Evolutionary conservation across 1,140 invertebrate species (phyloP), one percentile per base, ranked within the genome.

Genomic region (Himalopsyche phryganea): DNA sequence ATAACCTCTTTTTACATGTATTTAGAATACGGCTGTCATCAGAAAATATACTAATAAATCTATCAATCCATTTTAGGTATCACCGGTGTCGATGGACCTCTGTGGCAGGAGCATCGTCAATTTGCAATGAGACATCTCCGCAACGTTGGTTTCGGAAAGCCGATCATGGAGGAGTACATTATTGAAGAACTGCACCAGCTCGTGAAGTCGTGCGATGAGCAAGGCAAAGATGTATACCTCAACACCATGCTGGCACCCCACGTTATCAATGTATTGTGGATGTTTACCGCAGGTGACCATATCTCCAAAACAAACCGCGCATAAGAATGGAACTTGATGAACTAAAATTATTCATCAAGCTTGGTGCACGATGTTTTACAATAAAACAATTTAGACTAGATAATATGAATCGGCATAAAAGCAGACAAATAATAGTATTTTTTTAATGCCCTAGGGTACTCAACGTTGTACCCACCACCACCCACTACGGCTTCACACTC

Each of bases 191-290:
- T 87, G 1, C 38, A 63, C 1, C 65, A 72, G 1, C 68, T 87
- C 23, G 42, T 85, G 1, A 64, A 79, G 1, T 71, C 69, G 19
- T 69, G 86, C n/a, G 50, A 69, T 41, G 60, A 75, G 11, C 68
- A 72, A 1, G 65, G 68, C 1, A 66, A 65, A 23, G 50, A 70
- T 38, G 67, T 81, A 14, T 68, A 73, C 53, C 60, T 74, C 0
- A 67, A 77, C 63, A 69, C 70, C 0, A 65, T 80, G 55, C 68
- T 88, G 28, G 77, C 81, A 0, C 75, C 80, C 14, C 80, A 81
- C 11, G 83, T 90, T 0, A 77, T 91, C 57, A 92, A 91, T 67
- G 83, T 89, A 1, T 66, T 91, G 1, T 92, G 89, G 89, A 82
- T 77, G 19, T 74, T 89, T 32, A 79, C 83, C 1, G 83, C 86